Conservation (phyloP, 1,140 invertebrate genomes). For the Drosophila lowei region DNA sequence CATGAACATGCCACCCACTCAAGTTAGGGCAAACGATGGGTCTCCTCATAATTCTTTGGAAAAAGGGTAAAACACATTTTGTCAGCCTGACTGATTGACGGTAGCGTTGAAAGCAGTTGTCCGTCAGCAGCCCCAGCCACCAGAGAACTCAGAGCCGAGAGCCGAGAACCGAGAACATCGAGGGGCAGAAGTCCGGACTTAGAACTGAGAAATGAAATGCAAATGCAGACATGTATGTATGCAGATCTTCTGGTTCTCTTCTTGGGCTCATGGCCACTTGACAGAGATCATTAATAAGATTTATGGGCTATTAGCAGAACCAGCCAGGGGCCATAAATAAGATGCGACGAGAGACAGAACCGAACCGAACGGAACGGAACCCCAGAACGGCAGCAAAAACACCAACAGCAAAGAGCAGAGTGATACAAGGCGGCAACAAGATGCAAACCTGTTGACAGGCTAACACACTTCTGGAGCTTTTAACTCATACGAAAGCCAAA, state of each 20-base stretch:
- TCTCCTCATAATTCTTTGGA: slow-evolving; percentile 17
- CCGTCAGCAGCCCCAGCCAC: slow-evolving; percentile 59
- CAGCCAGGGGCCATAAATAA: slow-evolving; percentile 76
- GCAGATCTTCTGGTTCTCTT: slow-evolving; percentile 39
- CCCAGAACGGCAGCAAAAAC: too few relatives aligned
- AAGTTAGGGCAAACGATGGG: too few relatives aligned
- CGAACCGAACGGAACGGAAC: not conserved
- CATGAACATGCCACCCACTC: too few relatives aligned
- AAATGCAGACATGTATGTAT: slow-evolving; percentile 20
- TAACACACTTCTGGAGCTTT: slow-evolving; percentile 17
- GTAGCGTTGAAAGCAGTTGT: slow-evolving; percentile 69
- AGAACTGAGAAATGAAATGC: slow-evolving; percentile 43
- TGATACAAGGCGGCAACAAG: slow-evolving; percentile 20
- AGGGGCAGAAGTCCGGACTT: slow-evolving; percentile 20
- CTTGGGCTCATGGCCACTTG: slow-evolving; percentile 63
- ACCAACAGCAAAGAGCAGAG: slow-evolving; percentile 31
- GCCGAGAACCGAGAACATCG: not conserved
- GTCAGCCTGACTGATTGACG: slow-evolving; percentile 61
- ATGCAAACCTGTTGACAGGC: slow-evolving; percentile 63
- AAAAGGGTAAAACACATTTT: slow-evolving; percentile 40
- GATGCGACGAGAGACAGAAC: slow-evolving; percentile 42
- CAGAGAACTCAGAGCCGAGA: slow-evolving; percentile 18
- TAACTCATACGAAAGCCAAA: slow-evolving; percentile 5
- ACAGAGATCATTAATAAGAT: slow-evolving; percentile 83
- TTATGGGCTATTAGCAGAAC: slow-evolving; percentile 80